A percentile compares a stretch with the other conserved stretches of the same genome.
phyloP scores from a whole-genome alignment of 2,797 vertebrate genomes.

The Cyprinodon diabolis region DNA sequence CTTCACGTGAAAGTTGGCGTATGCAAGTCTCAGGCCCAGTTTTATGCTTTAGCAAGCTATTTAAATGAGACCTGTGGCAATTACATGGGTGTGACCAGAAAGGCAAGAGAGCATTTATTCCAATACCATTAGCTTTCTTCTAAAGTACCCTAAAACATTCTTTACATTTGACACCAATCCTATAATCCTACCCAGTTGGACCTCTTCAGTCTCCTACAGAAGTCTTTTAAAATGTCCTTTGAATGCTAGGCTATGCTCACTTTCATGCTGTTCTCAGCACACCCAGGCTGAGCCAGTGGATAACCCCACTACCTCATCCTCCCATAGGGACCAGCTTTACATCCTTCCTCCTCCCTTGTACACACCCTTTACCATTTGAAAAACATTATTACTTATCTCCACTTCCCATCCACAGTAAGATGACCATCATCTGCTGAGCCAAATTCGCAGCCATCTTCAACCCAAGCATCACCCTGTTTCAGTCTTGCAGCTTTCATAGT shows the following conservation, averaged over 20 bases:
- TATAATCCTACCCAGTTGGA: conserved; percentile 23
- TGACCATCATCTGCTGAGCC: conserved; percentile 66
- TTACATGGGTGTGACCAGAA: background rate
- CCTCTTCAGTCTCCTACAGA: conserved; percentile 24
- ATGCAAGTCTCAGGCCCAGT: too few relatives aligned
- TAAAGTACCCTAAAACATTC: background rate
- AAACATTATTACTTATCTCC: conserved; percentile 56
- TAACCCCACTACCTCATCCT: conserved; percentile 67
- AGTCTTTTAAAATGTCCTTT: conserved; percentile 28
- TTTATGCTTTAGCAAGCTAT: too few relatives aligned
- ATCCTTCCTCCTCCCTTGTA: conserved; percentile 67
- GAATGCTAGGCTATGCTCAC: conserved; percentile 42
- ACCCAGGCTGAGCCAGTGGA: conserved; percentile 61
- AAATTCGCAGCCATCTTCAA: conserved; percentile 42
- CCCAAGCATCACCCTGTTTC: conserved; percentile 8
- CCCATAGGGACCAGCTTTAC: conserved; percentile 55
- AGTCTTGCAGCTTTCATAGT: conserved; percentile 48
- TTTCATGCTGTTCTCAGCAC: conserved; percentile 45
- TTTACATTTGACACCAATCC: background rate
- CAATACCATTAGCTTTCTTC: background rate
- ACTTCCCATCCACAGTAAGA: conserved; percentile 63
- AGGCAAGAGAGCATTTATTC: background rate
- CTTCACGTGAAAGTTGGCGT: too few relatives aligned
- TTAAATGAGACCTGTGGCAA: too few relatives aligned
- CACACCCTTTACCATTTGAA: conserved; percentile 60